Conservation (phyloP, 2,888 invertebrate species). For the Stenodera caucasica region DNA sequence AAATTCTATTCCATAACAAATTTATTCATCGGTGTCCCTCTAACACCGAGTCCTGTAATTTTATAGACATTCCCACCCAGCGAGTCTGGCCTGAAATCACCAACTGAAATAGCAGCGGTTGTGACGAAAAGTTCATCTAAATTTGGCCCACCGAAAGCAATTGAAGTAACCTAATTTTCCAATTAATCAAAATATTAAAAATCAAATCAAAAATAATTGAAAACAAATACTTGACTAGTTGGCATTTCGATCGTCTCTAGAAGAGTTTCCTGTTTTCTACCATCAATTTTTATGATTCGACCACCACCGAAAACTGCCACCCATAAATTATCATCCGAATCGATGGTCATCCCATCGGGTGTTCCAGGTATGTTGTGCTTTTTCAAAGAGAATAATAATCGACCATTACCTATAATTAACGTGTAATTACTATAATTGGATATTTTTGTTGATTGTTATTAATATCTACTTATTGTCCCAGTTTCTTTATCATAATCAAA, state of each 20-base stretch:
- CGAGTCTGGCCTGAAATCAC: slow-evolving; percentile 52
- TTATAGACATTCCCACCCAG: too few species aligned
- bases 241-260: slow-evolving; percentile 66
- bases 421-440: neutral
- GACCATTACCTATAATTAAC: slow-evolving; percentile 58
- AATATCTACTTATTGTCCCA: slow-evolving; percentile 55
- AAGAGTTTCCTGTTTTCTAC: slow-evolving; percentile 57
- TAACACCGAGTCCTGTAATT: slow-evolving; percentile 61
- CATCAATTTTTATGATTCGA: slow-evolving; percentile 62
- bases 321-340: slow-evolving; percentile 76
- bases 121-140: slow-evolving; percentile 70
- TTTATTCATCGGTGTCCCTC: too few species aligned
- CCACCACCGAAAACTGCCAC: slow-evolving; percentile 73
- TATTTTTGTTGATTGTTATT: slow-evolving; percentile 8
- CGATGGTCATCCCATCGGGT: slow-evolving; percentile 67
- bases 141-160: slow-evolving; percentile 68
- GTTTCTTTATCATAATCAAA: slow-evolving; percentile 66
- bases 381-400: slow-evolving; percentile 59
- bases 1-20: too few species aligned
- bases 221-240: slow-evolving; percentile 64
- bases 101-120: slow-evolving; percentile 57
- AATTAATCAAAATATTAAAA: neutral
- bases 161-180: slow-evolving; percentile 59
- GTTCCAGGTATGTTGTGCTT: slow-evolving; percentile 54
- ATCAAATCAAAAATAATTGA: slow-evolving; percentile 44